These are phyloP conservation scores for Microplitis mediator DNA, from an alignment of 1,140 invertebrate genomes.

Conservation along the genomic window DNA sequence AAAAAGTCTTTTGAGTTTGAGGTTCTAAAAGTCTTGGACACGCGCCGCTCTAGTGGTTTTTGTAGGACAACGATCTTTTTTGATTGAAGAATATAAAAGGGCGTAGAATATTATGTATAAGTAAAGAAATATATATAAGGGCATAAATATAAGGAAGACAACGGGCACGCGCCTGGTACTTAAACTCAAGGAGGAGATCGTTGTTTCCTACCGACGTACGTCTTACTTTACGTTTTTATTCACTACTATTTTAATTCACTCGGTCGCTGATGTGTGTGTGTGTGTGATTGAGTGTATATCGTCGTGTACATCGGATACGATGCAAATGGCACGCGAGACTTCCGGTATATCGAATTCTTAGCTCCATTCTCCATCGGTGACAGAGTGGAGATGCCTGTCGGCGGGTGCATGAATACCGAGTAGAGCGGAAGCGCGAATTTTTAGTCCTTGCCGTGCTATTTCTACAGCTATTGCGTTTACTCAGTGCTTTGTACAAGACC, in stretches of 20 bases:
- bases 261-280: background rate
- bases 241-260: constrained; percentile 44
- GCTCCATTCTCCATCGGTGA: constrained; percentile 33
- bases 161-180: constrained; percentile 51
- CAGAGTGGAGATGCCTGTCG: background rate
- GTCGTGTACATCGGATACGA: constrained; percentile 42
- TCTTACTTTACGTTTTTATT: constrained; percentile 39
- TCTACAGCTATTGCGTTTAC: too few species aligned
- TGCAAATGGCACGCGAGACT: constrained; percentile 60
- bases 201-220: too few species aligned
- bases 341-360: constrained; percentile 51
- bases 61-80: background rate
- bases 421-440: constrained; percentile 36
- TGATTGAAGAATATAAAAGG: too few species aligned
- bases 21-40: background rate
- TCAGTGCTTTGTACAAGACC: too few species aligned
- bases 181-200: too few species aligned
- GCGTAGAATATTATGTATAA: too few species aligned
- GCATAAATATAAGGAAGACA: constrained; percentile 30
- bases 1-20: too few species aligned
- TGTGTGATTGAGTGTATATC: background rate
- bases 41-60: constrained; percentile 25
- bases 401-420: background rate
- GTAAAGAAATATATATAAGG: too few species aligned
- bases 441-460: background rate